A percentile compares a stretch with the other conserved stretches of the same genome.
Evolutionary conservation across 2,888 invertebrate species (phyloP).

Genomic region (Alloplasta piceator): DNA sequence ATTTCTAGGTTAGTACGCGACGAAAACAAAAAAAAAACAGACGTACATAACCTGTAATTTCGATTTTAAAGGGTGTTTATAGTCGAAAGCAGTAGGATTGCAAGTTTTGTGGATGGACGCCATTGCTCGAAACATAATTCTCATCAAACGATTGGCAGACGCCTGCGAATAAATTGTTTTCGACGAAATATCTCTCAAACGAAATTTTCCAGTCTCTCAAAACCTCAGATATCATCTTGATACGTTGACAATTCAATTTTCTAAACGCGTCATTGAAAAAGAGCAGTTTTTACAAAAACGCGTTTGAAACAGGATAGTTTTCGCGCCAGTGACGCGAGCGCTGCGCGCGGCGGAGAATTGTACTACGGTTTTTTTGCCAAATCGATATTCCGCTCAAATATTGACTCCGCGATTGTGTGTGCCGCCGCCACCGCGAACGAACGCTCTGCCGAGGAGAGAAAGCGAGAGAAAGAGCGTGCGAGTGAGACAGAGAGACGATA

Average conservation of each 20-base stretch:
- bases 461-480: conserved; percentile 54
- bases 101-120: not conserved
- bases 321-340: conserved; percentile 62
- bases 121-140: not conserved
- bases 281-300: not conserved
- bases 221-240: not conserved
- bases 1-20: conserved; percentile 2
- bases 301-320: not conserved
- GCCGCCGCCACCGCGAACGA: conserved; percentile 62
- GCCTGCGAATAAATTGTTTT: not conserved
- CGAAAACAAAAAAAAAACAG: conserved; percentile 22
- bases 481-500: conserved; percentile 27
- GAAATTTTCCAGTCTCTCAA: not conserved
- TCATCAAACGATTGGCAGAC: too few species aligned
- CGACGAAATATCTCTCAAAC: not conserved
- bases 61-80: not conserved
- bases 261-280: not conserved
- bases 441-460: conserved; percentile 63
- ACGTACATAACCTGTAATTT: conserved; percentile 22
- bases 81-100: too few species aligned
- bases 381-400: conserved; percentile 83
- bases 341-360: conserved; percentile 69
- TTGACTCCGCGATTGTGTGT: conserved; percentile 78
- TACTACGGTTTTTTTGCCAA: conserved; percentile 75
- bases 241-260: not conserved